These are phyloP conservation scores for Harpagoxenus sublaevis DNA, from an alignment of 2,888 invertebrate genomes.

Conservation along the genomic window DNA sequence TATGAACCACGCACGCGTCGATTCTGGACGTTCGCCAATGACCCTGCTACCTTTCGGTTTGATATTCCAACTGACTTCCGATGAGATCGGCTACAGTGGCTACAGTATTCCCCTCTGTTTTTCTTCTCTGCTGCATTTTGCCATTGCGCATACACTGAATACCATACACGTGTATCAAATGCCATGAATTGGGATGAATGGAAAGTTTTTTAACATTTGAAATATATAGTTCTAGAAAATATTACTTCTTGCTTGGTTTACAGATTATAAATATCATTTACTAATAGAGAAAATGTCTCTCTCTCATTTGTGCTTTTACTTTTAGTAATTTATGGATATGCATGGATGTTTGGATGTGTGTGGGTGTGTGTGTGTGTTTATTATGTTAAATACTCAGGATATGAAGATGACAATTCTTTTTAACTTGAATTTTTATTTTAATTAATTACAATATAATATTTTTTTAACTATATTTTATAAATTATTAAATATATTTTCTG, in stretches of 20 bases:
- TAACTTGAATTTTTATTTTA: not conserved
- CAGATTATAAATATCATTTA: not conserved
- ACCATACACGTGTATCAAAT: not conserved
- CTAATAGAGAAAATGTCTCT: not conserved
- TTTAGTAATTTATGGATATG: not conserved
- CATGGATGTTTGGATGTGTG: not conserved
- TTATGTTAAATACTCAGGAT: not conserved
- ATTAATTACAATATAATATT: not conserved
- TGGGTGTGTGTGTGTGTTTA: not conserved
- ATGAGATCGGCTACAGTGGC: not conserved
- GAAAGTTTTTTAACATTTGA: not conserved
- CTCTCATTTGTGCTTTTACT: not conserved
- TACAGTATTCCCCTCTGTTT: not conserved
- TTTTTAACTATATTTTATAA: not conserved
- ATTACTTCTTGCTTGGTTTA: not conserved
- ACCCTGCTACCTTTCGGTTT: conserved; percentile 63
- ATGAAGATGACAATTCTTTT: not conserved
- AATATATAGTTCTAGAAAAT: not conserved
- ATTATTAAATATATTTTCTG: not conserved
- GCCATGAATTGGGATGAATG: not conserved
- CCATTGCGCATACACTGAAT: not conserved
- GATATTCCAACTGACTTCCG: conserved; percentile 45
- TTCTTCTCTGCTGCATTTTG: not conserved
- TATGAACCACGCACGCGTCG: conserved; percentile 36
- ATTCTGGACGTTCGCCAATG: conserved; percentile 69